Percentiles rank a stretch among this genome's conserved stretches.
These are phyloP conservation scores for Miniopterus natalensis DNA, from an alignment of 2,113 vertebrate species.

Conservation along the genomic window DNA sequence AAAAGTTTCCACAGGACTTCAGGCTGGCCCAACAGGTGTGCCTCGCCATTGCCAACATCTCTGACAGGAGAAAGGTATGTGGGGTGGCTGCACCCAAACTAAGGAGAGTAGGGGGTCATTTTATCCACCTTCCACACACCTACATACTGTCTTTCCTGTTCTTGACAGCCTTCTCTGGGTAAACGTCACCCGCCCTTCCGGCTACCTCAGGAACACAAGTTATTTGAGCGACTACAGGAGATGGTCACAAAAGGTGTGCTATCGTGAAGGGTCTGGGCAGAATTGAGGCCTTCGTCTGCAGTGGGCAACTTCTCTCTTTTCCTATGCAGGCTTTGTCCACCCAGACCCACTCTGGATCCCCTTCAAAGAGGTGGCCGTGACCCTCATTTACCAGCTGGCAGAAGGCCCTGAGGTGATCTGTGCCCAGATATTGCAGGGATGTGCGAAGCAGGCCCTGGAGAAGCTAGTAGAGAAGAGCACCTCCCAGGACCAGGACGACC, in stretches of 20 bases:
- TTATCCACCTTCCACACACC: neutral
- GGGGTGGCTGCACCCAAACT: neutral
- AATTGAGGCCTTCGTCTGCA: neutral
- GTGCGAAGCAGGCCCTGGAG: conserved; percentile 87
- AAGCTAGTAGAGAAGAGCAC: conserved; percentile 75
- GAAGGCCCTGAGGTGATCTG: conserved; percentile 95
- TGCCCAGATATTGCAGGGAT: conserved; percentile 90
- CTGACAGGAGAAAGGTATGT: conserved; percentile 90
- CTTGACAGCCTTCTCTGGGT: conserved; percentile 84
- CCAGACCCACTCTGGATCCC: conserved; percentile 94
- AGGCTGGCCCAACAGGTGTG: conserved; percentile 93
- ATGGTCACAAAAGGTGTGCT: conserved; percentile 92
- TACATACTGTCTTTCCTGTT: neutral
- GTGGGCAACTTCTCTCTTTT: neutral
- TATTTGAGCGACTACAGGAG: conserved; percentile 92
- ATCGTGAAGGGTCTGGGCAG: neutral
- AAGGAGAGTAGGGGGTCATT: neutral
- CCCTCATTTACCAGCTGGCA: conserved; percentile 94
- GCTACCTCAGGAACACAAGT: conserved; percentile 91
- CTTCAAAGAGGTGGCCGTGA: conserved; percentile 94
- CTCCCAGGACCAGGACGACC: conserved; percentile 55
- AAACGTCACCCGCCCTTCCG: conserved; percentile 90
- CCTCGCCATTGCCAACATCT: conserved; percentile 92
- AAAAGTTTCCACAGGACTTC: conserved; percentile 93
- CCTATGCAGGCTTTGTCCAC: conserved; percentile 84